Conservation (phyloP, 2,797 vertebrate genomes). For the Diglossa cyanea region DNA sequence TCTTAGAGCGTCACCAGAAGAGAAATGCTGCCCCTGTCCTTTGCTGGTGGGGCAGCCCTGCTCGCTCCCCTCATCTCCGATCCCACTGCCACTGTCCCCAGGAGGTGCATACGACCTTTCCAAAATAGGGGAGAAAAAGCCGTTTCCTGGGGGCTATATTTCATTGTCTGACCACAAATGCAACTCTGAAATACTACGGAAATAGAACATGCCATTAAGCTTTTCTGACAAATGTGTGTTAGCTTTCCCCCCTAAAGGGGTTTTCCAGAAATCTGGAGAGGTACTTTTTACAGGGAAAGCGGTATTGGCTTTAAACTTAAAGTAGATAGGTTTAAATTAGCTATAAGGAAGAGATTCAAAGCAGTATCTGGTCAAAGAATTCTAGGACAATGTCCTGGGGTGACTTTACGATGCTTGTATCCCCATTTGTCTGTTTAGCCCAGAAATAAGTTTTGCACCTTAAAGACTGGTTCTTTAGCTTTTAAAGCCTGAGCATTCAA, state of each 20-base stretch:
- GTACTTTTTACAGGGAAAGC: neutral
- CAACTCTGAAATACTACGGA: neutral
- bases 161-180: neutral
- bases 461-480: neutral
- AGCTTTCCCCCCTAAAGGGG: neutral
- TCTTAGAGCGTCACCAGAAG: rapidly evolving
- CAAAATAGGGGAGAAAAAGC: neutral
- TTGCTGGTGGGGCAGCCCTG: too few species aligned
- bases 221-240: neutral
- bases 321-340: neutral
- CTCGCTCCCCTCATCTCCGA: neutral
- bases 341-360: neutral
- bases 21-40: rapidly evolving
- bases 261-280: neutral
- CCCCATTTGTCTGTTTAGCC: neutral
- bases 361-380: neutral
- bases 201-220: neutral
- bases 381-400: neutral
- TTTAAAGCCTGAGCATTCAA: neutral
- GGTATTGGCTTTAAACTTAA: neutral
- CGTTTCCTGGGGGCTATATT: neutral
- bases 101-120: rapidly evolving
- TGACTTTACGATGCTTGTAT: neutral
- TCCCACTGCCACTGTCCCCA: neutral
- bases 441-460: neutral